Percentiles rank a stretch among this genome's conserved stretches.
These are phyloP conservation scores for Saxidomus purpurata DNA, from an alignment of 1,140 invertebrate species.

Conservation along the genomic window DNA sequence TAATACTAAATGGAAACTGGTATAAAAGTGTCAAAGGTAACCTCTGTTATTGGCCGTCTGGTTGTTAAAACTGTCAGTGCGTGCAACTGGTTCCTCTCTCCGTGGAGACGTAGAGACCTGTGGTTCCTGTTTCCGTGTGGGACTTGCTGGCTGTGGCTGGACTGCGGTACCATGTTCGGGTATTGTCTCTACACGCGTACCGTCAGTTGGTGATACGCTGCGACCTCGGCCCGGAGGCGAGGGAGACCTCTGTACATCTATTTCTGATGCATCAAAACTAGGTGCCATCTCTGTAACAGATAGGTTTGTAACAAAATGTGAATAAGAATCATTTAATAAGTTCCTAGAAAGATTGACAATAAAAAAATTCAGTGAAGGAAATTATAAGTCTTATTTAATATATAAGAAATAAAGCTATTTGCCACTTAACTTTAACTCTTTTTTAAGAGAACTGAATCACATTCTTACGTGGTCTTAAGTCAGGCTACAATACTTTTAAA, in stretches of 20 bases:
- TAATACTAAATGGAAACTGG: no score
- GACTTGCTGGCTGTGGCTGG: background rate
- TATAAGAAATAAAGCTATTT: no score
- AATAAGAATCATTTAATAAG: no score
- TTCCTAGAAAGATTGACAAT: no score
- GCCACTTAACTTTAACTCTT: no score
- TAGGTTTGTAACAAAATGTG: no score
- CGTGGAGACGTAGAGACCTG: background rate
- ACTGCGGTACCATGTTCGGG: constrained; percentile 7
- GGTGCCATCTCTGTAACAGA: constrained; percentile 49
- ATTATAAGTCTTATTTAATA: no score
- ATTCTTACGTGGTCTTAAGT: no score
- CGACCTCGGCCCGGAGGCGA: background rate
- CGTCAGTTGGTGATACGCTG: constrained; percentile 52
- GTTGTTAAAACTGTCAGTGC: background rate
- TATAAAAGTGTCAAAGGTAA: background rate
- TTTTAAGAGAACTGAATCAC: no score
- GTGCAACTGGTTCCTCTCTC: background rate
- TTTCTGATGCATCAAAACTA: background rate
- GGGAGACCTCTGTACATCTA: constrained; percentile 21
- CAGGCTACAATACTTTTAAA: no score
- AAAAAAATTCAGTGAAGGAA: no score
- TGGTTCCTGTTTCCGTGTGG: background rate
- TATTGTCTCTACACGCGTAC: constrained; percentile 30
- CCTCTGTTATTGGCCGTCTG: background rate